Evolutionary conservation across 2,797 vertebrate species (phyloP).

Genomic region (Neopelma chrysocephalum): DNA sequence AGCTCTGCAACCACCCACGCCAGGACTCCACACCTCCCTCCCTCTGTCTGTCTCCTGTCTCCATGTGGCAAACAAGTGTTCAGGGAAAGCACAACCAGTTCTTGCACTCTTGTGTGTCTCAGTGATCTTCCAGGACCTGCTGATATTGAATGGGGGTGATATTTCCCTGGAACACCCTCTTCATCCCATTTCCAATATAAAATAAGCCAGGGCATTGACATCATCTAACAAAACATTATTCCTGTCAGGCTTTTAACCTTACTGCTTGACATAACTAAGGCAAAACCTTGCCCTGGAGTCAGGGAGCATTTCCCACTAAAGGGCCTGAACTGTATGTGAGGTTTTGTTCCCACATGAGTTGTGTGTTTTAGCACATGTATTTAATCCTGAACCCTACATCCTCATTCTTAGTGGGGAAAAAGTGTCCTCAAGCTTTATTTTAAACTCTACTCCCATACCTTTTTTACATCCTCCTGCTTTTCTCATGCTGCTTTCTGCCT

Average conservation of each 20-base stretch:
- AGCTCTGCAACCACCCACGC: conserved; percentile 42
- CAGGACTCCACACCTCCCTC: conserved; percentile 58
- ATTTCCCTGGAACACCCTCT: neutral
- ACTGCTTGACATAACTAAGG: neutral
- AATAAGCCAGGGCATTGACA: neutral
- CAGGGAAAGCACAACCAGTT: conserved; percentile 56
- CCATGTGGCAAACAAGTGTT: conserved; percentile 14
- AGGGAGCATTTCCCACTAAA: neutral
- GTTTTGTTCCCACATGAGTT: neutral
- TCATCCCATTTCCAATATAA: neutral
- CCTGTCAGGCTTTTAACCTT: neutral
- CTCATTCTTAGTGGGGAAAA: neutral
- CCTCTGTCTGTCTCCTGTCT: conserved; percentile 57
- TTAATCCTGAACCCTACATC: neutral
- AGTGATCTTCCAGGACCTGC: neutral
- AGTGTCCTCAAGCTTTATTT: neutral
- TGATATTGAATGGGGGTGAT: neutral
- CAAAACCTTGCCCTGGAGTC: neutral
- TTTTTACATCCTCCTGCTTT: neutral
- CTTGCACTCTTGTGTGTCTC: neutral
- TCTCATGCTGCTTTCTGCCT: neutral
- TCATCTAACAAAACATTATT: neutral
- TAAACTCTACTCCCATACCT: neutral
- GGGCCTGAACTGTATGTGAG: neutral
- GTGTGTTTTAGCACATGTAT: neutral